These are phyloP conservation scores for Morus bassanus DNA, from an alignment of 2,797 vertebrate genomes.

Conservation along the genomic window DNA sequence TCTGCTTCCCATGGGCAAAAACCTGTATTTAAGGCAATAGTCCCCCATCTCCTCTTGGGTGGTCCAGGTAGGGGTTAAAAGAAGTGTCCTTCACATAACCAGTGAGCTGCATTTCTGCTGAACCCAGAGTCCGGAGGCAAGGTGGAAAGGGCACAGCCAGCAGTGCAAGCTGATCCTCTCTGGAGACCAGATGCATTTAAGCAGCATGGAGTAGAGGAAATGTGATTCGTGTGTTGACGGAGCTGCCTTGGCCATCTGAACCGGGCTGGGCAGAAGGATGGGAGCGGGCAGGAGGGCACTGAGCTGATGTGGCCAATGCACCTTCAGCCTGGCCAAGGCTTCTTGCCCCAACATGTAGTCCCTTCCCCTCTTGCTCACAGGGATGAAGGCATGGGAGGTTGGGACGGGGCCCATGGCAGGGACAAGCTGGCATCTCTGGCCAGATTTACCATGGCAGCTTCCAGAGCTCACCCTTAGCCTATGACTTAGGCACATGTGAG, in stretches of 20 bases:
- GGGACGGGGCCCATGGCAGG: fast-evolving
- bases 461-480: not conserved
- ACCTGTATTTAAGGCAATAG: not conserved
- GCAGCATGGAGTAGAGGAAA: constrained; percentile 10
- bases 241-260: not conserved
- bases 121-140: not conserved
- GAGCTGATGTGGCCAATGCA: not conserved
- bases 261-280: not conserved
- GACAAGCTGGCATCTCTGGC: not conserved
- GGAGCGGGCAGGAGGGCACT: not conserved
- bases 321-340: not conserved
- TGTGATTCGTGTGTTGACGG: not conserved
- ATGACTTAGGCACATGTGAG: fast-evolving
- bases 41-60: not conserved
- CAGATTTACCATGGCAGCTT: not conserved
- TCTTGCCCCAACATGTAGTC: fast-evolving
- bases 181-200: not conserved
- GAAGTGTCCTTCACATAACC: not conserved
- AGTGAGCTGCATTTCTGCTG: not conserved
- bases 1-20: not conserved
- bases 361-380: not conserved
- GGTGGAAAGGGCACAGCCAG: constrained; percentile 31
- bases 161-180: constrained; percentile 36
- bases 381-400: fast-evolving
- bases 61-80: not conserved